A percentile compares a stretch with the other conserved stretches of the same genome.
phyloP scores from a whole-genome alignment of 2,797 vertebrate species.

The Nyctalus aviator region DNA sequence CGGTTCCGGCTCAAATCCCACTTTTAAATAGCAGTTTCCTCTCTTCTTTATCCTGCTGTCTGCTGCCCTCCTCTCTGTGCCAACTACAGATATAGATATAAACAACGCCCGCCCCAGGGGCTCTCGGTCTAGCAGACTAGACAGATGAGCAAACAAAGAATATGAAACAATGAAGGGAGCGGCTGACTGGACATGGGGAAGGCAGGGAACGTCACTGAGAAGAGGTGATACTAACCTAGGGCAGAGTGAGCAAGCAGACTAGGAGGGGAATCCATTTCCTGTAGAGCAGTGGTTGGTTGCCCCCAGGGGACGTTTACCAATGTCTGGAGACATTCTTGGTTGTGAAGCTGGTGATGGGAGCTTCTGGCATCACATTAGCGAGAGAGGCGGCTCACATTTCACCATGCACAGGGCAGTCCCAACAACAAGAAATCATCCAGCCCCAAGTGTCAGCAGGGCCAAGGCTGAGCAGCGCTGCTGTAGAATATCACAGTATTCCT shows the following conservation, averaged over 20 bases:
- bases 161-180: not conserved
- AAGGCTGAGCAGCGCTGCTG: not conserved
- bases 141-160: not conserved
- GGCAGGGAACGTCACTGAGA: not conserved
- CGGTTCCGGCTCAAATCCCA: too few relatives aligned
- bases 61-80: not conserved
- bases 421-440: not conserved
- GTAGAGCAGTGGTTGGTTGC: not conserved
- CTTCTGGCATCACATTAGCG: not conserved
- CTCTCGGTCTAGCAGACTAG: not conserved
- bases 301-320: not conserved
- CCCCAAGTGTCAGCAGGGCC: not conserved
- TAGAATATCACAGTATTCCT: not conserved
- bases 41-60: not conserved
- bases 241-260: not conserved
- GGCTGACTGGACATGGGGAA: not conserved
- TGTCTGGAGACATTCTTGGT: not conserved
- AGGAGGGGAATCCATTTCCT: not conserved
- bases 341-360: not conserved
- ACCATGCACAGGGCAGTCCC: not conserved
- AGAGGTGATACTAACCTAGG: not conserved
- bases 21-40: not conserved
- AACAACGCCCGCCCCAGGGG: not conserved
- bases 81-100: not conserved
- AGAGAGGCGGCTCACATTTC: not conserved